Conservation (phyloP, 2,888 invertebrate genomes). For the Acrobasis suavella region DNA sequence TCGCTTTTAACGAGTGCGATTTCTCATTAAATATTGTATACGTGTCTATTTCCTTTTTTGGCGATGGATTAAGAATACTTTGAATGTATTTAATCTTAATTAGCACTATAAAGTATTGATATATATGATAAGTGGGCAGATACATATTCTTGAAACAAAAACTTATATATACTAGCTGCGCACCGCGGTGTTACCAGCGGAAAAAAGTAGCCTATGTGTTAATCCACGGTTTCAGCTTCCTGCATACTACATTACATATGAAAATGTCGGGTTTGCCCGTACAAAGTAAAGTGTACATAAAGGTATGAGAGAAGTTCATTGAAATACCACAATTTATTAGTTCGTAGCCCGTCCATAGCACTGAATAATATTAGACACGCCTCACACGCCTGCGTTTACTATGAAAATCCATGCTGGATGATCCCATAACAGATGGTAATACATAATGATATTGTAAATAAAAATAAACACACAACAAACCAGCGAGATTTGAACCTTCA, state of each 20-base stretch:
- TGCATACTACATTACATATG: no score
- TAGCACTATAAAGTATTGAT: neutral
- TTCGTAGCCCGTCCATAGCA: neutral
- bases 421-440: slow-evolving; percentile 18
- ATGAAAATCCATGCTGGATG: slow-evolving; percentile 14
- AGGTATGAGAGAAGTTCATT: neutral
- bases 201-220: no score
- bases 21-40: neutral
- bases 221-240: no score
- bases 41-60: neutral
- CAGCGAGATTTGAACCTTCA: slow-evolving; percentile 3
- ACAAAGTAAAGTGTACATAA: neutral
- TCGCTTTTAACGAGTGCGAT: slow-evolving; percentile 4
- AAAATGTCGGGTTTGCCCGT: neutral
- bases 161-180: no score
- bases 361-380: slow-evolving; percentile 6
- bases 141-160: neutral
- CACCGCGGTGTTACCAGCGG: no score
- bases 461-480: slow-evolving; percentile 12
- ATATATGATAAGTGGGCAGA: neutral
- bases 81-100: neutral
- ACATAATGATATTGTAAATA: slow-evolving; percentile 16
- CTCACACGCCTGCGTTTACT: slow-evolving; percentile 5
- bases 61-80: neutral
- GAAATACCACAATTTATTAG: slow-evolving; percentile 11